Conservation (phyloP, 2,797 vertebrate genomes). For the Myoxocephalus aenaeus region DNA sequence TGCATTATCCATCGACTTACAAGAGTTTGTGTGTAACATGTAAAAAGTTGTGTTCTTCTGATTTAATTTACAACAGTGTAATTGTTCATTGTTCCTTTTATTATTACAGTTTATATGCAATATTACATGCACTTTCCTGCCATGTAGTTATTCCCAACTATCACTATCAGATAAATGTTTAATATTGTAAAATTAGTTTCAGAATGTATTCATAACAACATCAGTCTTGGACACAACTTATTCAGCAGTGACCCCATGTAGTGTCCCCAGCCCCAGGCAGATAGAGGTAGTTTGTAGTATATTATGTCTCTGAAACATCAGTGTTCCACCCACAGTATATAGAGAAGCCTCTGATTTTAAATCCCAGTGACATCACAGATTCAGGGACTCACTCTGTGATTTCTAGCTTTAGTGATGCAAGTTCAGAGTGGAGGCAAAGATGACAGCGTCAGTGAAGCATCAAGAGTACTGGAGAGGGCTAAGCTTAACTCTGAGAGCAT, state of each 20-base stretch:
- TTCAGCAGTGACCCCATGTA: constrained; percentile 5
- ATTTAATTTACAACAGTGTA: background rate
- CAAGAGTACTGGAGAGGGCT: constrained; percentile 24
- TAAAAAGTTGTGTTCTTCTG: background rate
- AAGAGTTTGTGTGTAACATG: background rate
- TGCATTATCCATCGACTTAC: too few species aligned
- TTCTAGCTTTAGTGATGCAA: constrained; percentile 42
- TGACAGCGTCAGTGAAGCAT: constrained; percentile 58
- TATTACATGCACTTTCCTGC: background rate
- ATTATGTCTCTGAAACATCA: constrained; percentile 26
- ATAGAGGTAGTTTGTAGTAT: constrained; percentile 21
- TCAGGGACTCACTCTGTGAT: constrained; percentile 24
- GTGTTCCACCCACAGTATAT: constrained; percentile 2
- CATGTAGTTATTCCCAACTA: background rate
- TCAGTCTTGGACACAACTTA: background rate
- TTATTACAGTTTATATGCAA: background rate
- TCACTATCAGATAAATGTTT: constrained; percentile 1
- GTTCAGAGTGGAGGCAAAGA: constrained; percentile 51
- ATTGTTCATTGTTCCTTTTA: background rate
- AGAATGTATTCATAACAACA: background rate
- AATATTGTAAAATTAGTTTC: background rate
- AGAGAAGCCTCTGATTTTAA: constrained; percentile 50
- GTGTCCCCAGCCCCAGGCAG: background rate
- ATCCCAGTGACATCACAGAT: constrained; percentile 50
- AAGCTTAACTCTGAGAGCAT: constrained; percentile 37